These are phyloP conservation scores for Anthonomus grandis DNA, from an alignment of 1,140 invertebrate species.

Conservation along the genomic window DNA sequence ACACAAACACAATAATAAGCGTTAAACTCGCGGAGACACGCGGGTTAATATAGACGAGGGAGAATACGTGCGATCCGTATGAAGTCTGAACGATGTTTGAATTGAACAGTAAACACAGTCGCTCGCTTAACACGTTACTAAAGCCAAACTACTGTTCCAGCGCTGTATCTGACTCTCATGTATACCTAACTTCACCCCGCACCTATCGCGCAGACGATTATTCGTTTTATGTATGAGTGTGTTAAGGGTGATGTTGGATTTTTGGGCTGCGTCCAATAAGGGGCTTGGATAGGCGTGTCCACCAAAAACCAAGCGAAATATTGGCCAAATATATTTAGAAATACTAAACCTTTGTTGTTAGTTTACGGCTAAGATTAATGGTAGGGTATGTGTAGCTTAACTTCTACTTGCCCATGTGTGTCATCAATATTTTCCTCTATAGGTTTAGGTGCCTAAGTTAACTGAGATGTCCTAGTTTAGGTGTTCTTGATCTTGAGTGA, in stretches of 20 bases:
- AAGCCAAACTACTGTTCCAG: slow-evolving; percentile 12
- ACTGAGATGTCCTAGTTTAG: no score
- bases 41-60: not conserved
- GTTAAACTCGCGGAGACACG: slow-evolving; percentile 26
- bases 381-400: no score
- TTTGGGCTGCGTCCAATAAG: slow-evolving; percentile 31
- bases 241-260: slow-evolving; percentile 28
- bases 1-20: slow-evolving; percentile 17
- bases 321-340: slow-evolving; percentile 39
- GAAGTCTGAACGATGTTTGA: slow-evolving; percentile 31
- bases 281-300: slow-evolving; percentile 36
- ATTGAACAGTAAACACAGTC: no score
- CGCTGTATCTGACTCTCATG: slow-evolving; percentile 15
- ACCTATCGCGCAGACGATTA: slow-evolving; percentile 6
- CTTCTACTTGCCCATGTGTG: no score
- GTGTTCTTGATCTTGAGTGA: no score
- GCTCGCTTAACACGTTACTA: slow-evolving; percentile 6
- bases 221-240: not conserved
- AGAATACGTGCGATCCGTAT: slow-evolving; percentile 24
- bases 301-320: slow-evolving; percentile 41
- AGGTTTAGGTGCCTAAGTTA: no score
- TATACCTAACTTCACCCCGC: slow-evolving; percentile 26
- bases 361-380: slow-evolving; percentile 18
- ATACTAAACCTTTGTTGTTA: slow-evolving; percentile 34
- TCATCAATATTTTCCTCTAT: no score